Evolutionary conservation across 2,113 vertebrate species (phyloP).

Genomic region (Morphnarchus princeps): DNA sequence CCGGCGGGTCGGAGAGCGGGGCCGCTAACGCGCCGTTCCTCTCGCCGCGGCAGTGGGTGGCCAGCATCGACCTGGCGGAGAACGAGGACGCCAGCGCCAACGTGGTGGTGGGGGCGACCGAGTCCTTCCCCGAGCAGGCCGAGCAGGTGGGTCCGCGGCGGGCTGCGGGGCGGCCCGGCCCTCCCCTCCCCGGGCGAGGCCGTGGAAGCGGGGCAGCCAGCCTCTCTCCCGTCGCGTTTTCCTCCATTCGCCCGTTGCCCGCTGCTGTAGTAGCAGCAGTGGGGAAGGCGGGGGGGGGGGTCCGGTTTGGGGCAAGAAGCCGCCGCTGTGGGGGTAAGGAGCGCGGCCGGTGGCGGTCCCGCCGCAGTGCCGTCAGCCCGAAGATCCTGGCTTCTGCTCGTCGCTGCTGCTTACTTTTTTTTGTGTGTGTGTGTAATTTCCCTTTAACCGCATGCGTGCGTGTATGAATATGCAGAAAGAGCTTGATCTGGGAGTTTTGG

Average conservation of each 20-base stretch:
- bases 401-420: not conserved
- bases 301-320: rapidly evolving
- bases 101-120: constrained; percentile 80
- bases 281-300: not conserved
- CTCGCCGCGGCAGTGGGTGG: constrained; percentile 82
- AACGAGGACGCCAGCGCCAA: constrained; percentile 87
- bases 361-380: rapidly evolving
- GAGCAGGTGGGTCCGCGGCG: constrained; percentile 79
- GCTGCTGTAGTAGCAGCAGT: rapidly evolving
- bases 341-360: not conserved
- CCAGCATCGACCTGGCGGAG: constrained; percentile 84
- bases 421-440: not conserved
- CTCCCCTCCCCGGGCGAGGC: not conserved
- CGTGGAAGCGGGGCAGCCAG: rapidly evolving
- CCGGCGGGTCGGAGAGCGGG: not conserved
- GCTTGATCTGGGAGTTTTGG: not conserved
- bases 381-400: not conserved
- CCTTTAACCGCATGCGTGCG: not conserved
- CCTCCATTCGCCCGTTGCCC: not conserved
- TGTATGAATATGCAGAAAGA: rapidly evolving
- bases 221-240: rapidly evolving
- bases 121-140: constrained; percentile 87
- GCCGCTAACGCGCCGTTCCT: not conserved
- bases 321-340: not conserved
- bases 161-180: too few relatives aligned